Evolutionary conservation across 2,888 invertebrate species (phyloP).

Genomic region (Netelia virgata): DNA sequence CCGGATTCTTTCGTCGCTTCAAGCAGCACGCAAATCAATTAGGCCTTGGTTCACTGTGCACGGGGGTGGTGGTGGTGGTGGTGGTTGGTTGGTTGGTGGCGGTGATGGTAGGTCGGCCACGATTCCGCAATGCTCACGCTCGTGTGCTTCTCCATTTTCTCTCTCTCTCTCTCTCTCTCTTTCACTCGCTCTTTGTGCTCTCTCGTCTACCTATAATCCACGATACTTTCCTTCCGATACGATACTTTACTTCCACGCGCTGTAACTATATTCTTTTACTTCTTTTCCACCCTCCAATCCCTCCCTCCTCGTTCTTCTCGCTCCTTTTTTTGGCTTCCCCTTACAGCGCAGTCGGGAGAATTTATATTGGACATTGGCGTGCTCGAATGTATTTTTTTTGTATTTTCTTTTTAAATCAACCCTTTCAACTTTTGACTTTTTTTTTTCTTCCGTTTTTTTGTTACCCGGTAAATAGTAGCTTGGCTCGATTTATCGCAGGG

Average conservation of each 20-base stretch:
- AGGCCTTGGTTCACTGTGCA: conserved; percentile 61
- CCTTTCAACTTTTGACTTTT: neutral
- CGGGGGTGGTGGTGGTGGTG: conserved; percentile 39
- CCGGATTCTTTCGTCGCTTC: conserved; percentile 68
- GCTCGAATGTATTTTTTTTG: conserved; percentile 17
- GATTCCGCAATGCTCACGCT: conserved; percentile 57
- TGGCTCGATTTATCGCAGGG: neutral
- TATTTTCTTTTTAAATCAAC: conserved; percentile 2
- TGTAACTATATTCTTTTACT: conserved; percentile 53
- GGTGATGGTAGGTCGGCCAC: conserved; percentile 44
- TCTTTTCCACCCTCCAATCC: conserved; percentile 24
- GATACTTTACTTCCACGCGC: conserved; percentile 54
- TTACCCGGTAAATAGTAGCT: too few relatives aligned
- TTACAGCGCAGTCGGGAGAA: conserved; percentile 27
- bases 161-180: conserved; percentile 10
- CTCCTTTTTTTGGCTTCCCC: conserved; percentile 25
- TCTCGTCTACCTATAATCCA: conserved; percentile 55
- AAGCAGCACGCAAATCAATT: conserved; percentile 66
- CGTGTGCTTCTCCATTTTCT: conserved; percentile 18
- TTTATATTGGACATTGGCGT: conserved; percentile 39
- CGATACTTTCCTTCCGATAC: conserved; percentile 54
- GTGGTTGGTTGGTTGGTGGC: conserved; percentile 30
- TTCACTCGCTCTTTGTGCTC: conserved; percentile 13
- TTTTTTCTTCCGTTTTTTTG: neutral
- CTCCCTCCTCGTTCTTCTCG: conserved; percentile 16